Conservation (phyloP, 2,888 invertebrate genomes). For the Dicycla oo region DNA sequence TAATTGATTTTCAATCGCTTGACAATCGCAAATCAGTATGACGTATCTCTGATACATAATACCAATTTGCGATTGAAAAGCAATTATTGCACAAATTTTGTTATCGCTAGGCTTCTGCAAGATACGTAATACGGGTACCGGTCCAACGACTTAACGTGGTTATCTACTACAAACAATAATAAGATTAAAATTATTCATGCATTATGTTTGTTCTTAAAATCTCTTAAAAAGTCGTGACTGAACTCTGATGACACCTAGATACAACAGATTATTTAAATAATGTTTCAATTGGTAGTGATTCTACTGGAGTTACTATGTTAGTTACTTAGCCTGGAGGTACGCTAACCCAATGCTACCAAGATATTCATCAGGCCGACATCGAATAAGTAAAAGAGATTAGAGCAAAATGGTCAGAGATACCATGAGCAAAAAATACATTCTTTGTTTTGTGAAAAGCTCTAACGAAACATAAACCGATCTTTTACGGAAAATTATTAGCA, state of each 20-base stretch:
- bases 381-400: not conserved
- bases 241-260: slow-evolving; percentile 22
- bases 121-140: too few relatives aligned
- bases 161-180: slow-evolving; percentile 41
- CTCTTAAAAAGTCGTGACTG: slow-evolving; percentile 16
- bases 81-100: too few relatives aligned
- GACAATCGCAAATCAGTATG: too few relatives aligned
- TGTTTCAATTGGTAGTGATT: not conserved
- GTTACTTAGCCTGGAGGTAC: not conserved
- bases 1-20: too few relatives aligned
- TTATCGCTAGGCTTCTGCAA: too few relatives aligned
- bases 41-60: too few relatives aligned
- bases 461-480: not conserved
- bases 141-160: too few relatives aligned
- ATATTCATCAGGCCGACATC: not conserved
- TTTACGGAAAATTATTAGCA: not conserved
- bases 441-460: too few relatives aligned
- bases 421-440: not conserved
- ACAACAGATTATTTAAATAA: slow-evolving; percentile 4
- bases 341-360: not conserved
- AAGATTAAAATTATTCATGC: slow-evolving; percentile 27
- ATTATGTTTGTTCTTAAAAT: slow-evolving; percentile 11
- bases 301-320: not conserved
- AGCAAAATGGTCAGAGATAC: not conserved
- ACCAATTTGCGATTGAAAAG: too few relatives aligned